These are phyloP conservation scores for Prosopocoilus inquinatus DNA, from an alignment of 2,888 invertebrate genomes.

Conservation along the genomic window DNA sequence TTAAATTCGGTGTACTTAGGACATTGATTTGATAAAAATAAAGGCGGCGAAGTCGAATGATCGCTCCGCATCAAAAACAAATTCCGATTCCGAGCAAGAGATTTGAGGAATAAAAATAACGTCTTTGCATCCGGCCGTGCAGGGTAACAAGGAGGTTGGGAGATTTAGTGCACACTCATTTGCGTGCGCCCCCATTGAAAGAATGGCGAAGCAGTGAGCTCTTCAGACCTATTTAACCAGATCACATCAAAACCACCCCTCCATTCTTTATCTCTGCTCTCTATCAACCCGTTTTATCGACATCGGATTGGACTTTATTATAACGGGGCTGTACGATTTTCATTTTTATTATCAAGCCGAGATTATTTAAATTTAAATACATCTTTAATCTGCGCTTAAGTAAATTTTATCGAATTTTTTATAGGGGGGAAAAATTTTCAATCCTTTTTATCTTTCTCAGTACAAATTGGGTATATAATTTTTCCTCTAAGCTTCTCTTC, in stretches of 20 bases:
- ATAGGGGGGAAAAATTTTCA: no score
- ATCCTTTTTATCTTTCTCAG: no score
- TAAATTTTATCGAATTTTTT: no score
- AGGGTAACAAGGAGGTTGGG: slow-evolving; percentile 32
- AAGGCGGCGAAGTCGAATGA: slow-evolving; percentile 19
- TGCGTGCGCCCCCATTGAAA: slow-evolving; percentile 29
- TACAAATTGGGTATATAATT: no score
- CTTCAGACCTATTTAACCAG: slow-evolving; percentile 32
- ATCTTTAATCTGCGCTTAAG: not conserved
- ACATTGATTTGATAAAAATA: slow-evolving; percentile 20
- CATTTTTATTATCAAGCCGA: slow-evolving; percentile 27
- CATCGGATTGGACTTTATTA: slow-evolving; percentile 38
- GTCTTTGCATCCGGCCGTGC: slow-evolving; percentile 29
- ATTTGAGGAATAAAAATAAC: slow-evolving; percentile 20
- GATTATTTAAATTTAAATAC: slow-evolving; percentile 11
- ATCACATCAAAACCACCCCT: slow-evolving; percentile 28
- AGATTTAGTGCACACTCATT: slow-evolving; percentile 35
- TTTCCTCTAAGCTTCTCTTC: no score
- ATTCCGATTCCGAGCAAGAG: slow-evolving; percentile 18
- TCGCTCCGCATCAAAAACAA: slow-evolving; percentile 21
- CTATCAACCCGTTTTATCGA: slow-evolving; percentile 37
- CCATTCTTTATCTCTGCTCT: slow-evolving; percentile 31
- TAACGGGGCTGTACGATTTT: slow-evolving; percentile 26
- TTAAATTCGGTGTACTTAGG: slow-evolving; percentile 16
- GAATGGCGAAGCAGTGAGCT: slow-evolving; percentile 28